Base-by-base conservation (phyloP, 1,140 invertebrate species). In the Solen grandis region DNA sequence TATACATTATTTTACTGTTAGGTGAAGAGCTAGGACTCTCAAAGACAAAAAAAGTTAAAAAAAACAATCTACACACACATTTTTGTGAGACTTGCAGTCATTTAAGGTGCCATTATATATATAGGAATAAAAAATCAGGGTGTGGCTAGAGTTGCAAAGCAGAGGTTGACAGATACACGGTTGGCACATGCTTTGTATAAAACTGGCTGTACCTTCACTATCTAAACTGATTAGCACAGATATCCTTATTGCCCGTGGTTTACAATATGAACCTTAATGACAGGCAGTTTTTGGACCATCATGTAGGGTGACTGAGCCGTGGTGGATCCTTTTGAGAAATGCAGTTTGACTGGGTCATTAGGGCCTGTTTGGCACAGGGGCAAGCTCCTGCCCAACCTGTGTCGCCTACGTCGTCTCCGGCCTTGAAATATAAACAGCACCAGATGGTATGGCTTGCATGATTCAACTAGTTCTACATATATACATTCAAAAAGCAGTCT, bases 271-370 rank as follows among this genome's bases (percentile, higher is more conserved):
- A 80, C 77, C 77, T 80, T 80, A 54, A 80, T 80, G 27, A 80
- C 77, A 13, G 77, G 77, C 50, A 80, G 77, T 80, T 80, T 80
- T 80, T 80, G 77, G n/a, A 80, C 77, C 77, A 80, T 80, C 77
- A 80, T 80, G 59, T 80, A 80, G 22, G 77, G 77, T 35, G 77
- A 80, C 50, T 38, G 31, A 35, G 46, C 33, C 2, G 75, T 29
- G n/a, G 75, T 77, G 27, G 63, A 13, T 54, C 77, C 77, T 38
- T 80, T 80, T 70, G 77, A 63, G 59, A 80, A 80, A 62, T 80
- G 77, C 38, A 80, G 77, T 80, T 80, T 80, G 41, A 80, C 68
- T 38, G 77, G 68, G n/a, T 66, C 63, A 35, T 52, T 77, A 16
- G 50, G 8, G 29, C 75, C 75, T 68, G 75, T 31, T 57, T 62